Evolutionary conservation across 2,888 invertebrate genomes (phyloP).

Genomic region (Nymphalis polychloros): DNA sequence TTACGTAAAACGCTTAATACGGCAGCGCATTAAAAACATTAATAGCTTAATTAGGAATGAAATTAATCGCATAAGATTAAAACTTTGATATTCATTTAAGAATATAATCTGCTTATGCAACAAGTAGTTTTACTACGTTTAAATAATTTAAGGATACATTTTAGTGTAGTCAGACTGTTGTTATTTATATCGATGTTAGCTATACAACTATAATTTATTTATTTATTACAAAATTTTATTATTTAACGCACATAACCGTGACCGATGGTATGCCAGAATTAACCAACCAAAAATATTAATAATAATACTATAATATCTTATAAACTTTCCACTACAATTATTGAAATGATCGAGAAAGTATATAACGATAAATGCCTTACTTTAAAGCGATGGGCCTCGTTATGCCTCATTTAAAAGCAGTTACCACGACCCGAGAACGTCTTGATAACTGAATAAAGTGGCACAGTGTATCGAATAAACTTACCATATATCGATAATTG

Average conservation of each 20-base stretch:
- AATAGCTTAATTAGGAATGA: constrained; percentile 34
- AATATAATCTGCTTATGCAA: constrained; percentile 26
- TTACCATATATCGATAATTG: constrained; percentile 67
- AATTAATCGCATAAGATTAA: constrained; percentile 29
- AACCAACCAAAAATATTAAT: constrained; percentile 48
- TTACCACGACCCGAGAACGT: constrained; percentile 63
- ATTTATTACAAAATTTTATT: background rate
- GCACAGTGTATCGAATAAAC: constrained; percentile 61
- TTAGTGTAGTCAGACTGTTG: constrained; percentile 10
- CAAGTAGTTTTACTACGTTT: constrained; percentile 16
- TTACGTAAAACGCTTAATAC: constrained; percentile 21
- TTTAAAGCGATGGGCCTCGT: constrained; percentile 53
- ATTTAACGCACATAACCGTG: constrained; percentile 16
- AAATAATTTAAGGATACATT: constrained; percentile 16
- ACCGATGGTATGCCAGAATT: constrained; percentile 13
- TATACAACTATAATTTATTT: background rate
- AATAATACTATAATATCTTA: constrained; percentile 43
- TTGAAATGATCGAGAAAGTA: constrained; percentile 52
- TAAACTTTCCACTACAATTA: constrained; percentile 41
- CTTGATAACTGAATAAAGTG: constrained; percentile 56
- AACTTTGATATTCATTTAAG: constrained; percentile 26
- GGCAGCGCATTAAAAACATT: constrained; percentile 15
- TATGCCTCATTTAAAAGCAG: constrained; percentile 66
- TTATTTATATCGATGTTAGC: background rate
- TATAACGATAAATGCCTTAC: constrained; percentile 55